Evolutionary conservation across 2,797 vertebrate genomes (phyloP).

Genomic region (Pelobates cultripes): DNA sequence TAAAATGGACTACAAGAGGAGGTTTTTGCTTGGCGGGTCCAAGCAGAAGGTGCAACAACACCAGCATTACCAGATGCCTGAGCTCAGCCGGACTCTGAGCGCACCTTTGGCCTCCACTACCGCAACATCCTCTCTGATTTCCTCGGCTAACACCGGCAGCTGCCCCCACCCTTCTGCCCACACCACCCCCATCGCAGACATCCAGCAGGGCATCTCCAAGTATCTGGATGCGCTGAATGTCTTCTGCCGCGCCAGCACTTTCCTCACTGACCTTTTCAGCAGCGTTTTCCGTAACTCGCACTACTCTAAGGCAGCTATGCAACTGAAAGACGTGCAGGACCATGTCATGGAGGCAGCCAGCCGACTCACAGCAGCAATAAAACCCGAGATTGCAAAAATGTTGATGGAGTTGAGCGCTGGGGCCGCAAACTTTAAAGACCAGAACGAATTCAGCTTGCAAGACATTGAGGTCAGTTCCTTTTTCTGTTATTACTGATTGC

Average conservation of each 20-base stretch:
- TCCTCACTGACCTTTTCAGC: slow-evolving; percentile 98
- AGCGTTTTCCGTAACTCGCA: slow-evolving; percentile 97
- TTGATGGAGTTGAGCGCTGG: slow-evolving; percentile 97
- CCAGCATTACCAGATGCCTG: slow-evolving; percentile 96
- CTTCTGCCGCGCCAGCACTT: slow-evolving; percentile 96
- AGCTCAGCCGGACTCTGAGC: slow-evolving; percentile 91
- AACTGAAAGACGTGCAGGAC: slow-evolving; percentile 99
- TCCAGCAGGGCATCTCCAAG: slow-evolving; percentile 99
- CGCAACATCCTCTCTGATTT: slow-evolving; percentile 76
- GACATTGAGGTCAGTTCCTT: slow-evolving; percentile 87
- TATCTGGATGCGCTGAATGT: slow-evolving; percentile 98
- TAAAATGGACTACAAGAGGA: slow-evolving; percentile 99
- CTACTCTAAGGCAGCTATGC: slow-evolving; percentile 98
- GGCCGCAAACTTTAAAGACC: slow-evolving; percentile 96
- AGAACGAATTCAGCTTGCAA: slow-evolving; percentile 97
- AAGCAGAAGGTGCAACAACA: slow-evolving; percentile 99
- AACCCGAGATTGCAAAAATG: slow-evolving; percentile 99
- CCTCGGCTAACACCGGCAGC: slow-evolving; percentile 80
- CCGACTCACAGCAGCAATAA: slow-evolving; percentile 97
- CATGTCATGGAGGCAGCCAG: slow-evolving; percentile 98
- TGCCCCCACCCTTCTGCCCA: slow-evolving; percentile 80
- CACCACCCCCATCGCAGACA: slow-evolving; percentile 93
- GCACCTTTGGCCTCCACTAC: slow-evolving; percentile 83
- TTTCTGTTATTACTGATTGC: neutral
- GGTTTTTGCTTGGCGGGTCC: slow-evolving; percentile 99